Conservation (phyloP, 1,140 invertebrate species). For the Oreohelix idahoensis region DNA sequence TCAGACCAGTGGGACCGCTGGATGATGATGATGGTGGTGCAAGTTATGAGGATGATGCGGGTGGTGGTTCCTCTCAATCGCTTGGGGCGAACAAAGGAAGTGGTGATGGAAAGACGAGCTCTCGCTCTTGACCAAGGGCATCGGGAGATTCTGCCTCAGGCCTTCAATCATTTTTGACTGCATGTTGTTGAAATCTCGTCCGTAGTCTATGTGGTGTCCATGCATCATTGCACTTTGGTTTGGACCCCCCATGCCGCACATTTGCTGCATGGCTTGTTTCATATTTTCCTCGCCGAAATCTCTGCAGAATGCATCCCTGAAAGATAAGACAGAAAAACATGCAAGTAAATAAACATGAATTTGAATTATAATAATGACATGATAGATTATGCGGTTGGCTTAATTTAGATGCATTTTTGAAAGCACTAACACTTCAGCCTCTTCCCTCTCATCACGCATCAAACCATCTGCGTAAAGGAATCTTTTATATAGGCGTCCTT, state of each 20-base stretch:
- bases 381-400: too few relatives aligned
- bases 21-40: conserved; percentile 21
- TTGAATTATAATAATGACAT: too few relatives aligned
- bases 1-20: conserved; percentile 31
- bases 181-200: conserved; percentile 21
- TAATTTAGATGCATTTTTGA: too few relatives aligned
- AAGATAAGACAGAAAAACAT: not conserved
- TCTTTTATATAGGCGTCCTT: too few relatives aligned
- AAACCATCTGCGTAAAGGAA: too few relatives aligned
- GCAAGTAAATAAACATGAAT: too few relatives aligned
- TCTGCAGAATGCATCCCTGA: conserved; percentile 30
- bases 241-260: conserved; percentile 29
- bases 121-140: conserved; percentile 34
- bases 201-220: conserved; percentile 32
- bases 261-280: conserved; percentile 42
- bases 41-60: conserved; percentile 18
- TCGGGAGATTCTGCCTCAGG: not conserved
- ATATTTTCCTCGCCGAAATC: conserved; percentile 34
- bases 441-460: too few relatives aligned
- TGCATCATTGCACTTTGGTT: conserved; percentile 29
- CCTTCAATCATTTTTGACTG: conserved; percentile 36
- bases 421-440: too few relatives aligned
- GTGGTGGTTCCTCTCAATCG: conserved; percentile 21
- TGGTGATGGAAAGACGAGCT: conserved; percentile 18
- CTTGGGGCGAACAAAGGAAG: conserved; percentile 32